Conservation (phyloP, 1,140 invertebrate genomes). For the Drosophila melanogaster region Release_6_plus_ISO1_MT NT_033777.3:15600001-15600500, state of each 20-base stretch:
- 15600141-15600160: conserved; percentile 44
- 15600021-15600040: conserved; percentile 38
- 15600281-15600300: conserved; percentile 71
- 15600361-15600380: conserved; percentile 83
- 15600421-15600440: conserved; percentile 46
- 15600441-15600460: conserved; percentile 6
- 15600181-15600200: conserved; percentile 69
- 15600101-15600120: neutral
- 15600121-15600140: conserved; percentile 56
- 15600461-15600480: conserved; percentile 39
- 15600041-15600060: conserved; percentile 43
- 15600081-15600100: conserved; percentile 75
- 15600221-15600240: conserved; percentile 18
- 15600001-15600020: conserved; percentile 41
- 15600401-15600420: conserved; percentile 67
- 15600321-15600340: conserved; percentile 83
- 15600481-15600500: conserved; percentile 82
- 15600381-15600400: conserved; percentile 60
- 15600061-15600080: conserved; percentile 65
- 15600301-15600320: conserved; percentile 66
- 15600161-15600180: conserved; percentile 70
- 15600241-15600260: neutral
- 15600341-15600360: conserved; percentile 84
- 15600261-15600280: conserved; percentile 54
- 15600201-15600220: conserved; percentile 71